Evolutionary conservation across 1,140 invertebrate genomes (phyloP).

Genomic region (Musca vetustissima): DNA sequence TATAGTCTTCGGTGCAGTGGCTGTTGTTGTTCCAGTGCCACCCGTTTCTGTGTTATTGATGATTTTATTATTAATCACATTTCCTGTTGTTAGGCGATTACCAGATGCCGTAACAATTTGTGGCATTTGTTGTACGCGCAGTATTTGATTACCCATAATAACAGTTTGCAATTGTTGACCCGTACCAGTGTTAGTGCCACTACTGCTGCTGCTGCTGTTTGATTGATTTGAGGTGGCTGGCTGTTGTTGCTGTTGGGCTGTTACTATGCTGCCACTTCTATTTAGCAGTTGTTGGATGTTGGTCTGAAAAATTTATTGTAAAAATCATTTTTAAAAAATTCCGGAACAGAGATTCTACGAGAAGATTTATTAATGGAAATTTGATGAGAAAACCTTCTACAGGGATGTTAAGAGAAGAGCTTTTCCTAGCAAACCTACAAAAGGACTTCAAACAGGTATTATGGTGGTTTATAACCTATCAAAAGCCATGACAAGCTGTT

Average conservation of each 20-base stretch:
- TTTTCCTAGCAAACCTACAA: no score
- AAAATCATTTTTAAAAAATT: no score
- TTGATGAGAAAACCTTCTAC: no score
- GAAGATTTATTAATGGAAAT: no score
- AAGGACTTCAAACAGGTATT: no score
- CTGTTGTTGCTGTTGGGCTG: neutral
- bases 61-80: neutral
- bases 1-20: constrained; percentile 38
- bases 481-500: no score
- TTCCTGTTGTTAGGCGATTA: constrained; percentile 8
- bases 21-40: neutral
- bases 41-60: neutral
- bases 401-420: no score
- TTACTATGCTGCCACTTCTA: neutral
- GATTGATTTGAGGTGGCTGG: neutral
- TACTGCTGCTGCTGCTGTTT: neutral
- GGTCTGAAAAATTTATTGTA: neutral
- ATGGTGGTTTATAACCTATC: no score
- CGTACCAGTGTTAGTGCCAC: neutral
- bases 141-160: constrained; percentile 56
- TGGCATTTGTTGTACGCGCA: constrained; percentile 41
- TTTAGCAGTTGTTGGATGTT: constrained; percentile 7
- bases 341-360: no score
- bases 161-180: constrained; percentile 47
- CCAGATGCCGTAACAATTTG: constrained; percentile 28